phyloP scores from a whole-genome alignment of 2,113 vertebrate species.

The Barnardius zonarius region DNA sequence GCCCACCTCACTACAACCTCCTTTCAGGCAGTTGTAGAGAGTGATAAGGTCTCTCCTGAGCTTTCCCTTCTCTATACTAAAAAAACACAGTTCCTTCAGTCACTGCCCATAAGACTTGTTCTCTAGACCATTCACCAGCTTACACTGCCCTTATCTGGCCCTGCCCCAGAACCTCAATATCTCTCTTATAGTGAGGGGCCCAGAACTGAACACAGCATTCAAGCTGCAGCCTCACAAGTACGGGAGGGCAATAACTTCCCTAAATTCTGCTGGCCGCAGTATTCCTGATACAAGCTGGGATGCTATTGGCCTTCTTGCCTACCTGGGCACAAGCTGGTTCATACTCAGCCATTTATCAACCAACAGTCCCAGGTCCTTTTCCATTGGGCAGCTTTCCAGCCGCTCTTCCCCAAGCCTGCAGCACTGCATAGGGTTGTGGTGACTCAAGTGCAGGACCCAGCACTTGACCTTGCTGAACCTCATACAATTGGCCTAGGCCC shows the following conservation, averaged over 20 bases:
- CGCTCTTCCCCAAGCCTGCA: neutral
- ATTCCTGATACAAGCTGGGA: neutral
- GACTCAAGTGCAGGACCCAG: fast-evolving
- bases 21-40: neutral
- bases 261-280: neutral
- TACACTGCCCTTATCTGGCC: neutral
- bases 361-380: neutral
- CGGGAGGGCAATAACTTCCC: neutral
- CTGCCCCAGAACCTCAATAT: neutral
- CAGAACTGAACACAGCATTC: neutral
- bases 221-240: too few relatives aligned
- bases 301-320: neutral
- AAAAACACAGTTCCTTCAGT: neutral
- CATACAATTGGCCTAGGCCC: neutral
- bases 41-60: neutral
- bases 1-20: fast-evolving
- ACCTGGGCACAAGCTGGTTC: neutral
- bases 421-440: fast-evolving
- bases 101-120: neutral
- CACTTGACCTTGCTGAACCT: too few relatives aligned
- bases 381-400: neutral
- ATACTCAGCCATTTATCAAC: fast-evolving
- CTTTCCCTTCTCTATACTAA: neutral
- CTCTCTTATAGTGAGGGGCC: neutral
- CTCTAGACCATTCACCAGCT: neutral